Conservation (phyloP, 2,113 vertebrate genomes). For the Ageneiosus marmoratus region DNA sequence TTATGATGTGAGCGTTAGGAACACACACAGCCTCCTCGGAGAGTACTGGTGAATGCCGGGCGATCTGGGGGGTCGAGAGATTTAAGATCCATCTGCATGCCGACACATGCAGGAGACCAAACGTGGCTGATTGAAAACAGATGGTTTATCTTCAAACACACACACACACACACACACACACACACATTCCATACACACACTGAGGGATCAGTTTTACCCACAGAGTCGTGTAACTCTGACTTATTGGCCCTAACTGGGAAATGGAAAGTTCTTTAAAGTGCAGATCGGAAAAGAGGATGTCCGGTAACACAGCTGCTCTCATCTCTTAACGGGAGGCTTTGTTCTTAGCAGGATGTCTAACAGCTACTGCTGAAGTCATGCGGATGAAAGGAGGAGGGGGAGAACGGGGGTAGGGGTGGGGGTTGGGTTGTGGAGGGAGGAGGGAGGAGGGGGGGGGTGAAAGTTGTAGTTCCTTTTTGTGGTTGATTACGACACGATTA, state of each 20-base stretch:
- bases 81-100: constrained; percentile 54
- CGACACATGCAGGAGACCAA: constrained; percentile 49
- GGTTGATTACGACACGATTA: constrained; percentile 14
- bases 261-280: constrained; percentile 38
- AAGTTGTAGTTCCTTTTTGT: constrained; percentile 14
- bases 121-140: constrained; percentile 44
- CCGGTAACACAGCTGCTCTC: constrained; percentile 34
- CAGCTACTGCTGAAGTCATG: not conserved
- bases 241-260: not conserved
- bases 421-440: not conserved
- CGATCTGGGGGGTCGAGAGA: constrained; percentile 43
- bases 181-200: not conserved
- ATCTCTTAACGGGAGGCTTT: constrained; percentile 16
- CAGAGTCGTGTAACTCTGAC: not conserved
- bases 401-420: not conserved
- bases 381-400: not conserved
- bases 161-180: constrained; percentile 4
- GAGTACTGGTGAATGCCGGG: constrained; percentile 25
- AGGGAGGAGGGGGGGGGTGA: not conserved
- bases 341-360: constrained; percentile 40
- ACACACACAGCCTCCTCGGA: constrained; percentile 10
- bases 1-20: not conserved
- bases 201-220: not conserved
- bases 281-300: constrained; percentile 42
- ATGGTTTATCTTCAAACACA: constrained; percentile 16